phyloP scores from a whole-genome alignment of 1,140 invertebrate species.

The Eufriesea mexicana region DNA sequence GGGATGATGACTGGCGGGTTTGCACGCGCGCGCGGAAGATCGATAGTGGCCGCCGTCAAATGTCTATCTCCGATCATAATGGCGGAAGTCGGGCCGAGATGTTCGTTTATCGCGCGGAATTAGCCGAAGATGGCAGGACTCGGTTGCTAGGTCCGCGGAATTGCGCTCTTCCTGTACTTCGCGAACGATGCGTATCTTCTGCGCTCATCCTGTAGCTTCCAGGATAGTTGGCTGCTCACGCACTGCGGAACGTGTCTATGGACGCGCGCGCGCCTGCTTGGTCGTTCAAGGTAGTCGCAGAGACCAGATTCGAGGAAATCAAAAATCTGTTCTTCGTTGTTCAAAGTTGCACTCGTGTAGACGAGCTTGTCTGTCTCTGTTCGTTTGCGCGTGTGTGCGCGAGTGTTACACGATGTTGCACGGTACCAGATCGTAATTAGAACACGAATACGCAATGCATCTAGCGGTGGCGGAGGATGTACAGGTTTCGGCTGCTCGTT shows the following conservation, averaged over 20 bases:
- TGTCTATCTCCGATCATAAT: constrained; percentile 48
- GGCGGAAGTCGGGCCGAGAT: constrained; percentile 57
- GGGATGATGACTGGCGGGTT: neutral
- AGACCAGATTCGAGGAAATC: neutral
- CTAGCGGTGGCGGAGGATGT: neutral
- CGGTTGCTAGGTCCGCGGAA: constrained; percentile 65
- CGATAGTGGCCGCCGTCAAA: constrained; percentile 22
- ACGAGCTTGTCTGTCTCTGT: neutral
- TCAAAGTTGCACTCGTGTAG: no score
- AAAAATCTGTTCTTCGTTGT: neutral
- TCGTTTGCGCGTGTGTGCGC: neutral
- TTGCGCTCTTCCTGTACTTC: constrained; percentile 67
- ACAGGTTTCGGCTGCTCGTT: constrained; percentile 12
- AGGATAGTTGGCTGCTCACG: constrained; percentile 64
- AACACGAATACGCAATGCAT: neutral
- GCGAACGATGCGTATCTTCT: constrained; percentile 68
- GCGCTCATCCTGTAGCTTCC: constrained; percentile 58
- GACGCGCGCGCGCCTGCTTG: neutral
- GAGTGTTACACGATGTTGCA: neutral
- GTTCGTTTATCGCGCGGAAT: constrained; percentile 61
- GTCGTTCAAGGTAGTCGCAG: neutral
- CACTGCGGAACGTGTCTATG: constrained; percentile 29
- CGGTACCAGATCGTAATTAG: neutral
- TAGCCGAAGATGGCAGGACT: constrained; percentile 56
- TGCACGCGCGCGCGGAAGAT: neutral